Evolutionary conservation across 2,888 invertebrate species (phyloP), one percentile per base, ranked within the genome.

Genomic region (Scaptodrosophila latifasciaeformis): DNA sequence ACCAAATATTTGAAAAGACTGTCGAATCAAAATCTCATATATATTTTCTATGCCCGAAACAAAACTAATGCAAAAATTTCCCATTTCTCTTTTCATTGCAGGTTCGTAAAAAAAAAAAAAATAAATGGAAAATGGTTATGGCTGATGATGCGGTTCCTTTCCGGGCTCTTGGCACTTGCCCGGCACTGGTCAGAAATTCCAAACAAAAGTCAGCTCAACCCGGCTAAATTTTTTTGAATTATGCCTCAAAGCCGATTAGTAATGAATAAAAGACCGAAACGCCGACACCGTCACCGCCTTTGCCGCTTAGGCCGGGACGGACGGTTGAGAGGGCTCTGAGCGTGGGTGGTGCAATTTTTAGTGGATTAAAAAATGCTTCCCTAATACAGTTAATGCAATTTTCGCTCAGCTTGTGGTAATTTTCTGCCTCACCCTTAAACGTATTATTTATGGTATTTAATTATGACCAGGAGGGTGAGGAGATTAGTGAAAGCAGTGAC

Each of bases 231-330:
- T 51, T 37, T 49, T 34, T 52, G 54, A 69, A 65, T 67, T 74
- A 77, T 72, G 78, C 37, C 50, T 44, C 49, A 70, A 78, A 74
- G 63, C 67, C 76, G 74, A 78, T 74, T 78, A 78, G 76, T 59
- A n/a, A n/a, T 53, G 55, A 46, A 53, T 24, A n/a, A n/a, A n/a
- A n/a, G n/a, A n/a, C n/a, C n/a, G n/a, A n/a, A n/a, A n/a, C n/a
- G n/a, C n/a, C n/a, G n/a, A n/a, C n/a, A n/a, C n/a, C n/a, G n/a
- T n/a, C n/a, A n/a, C n/a, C n/a, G n/a, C n/a, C n/a, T n/a, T n/a
- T n/a, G n/a, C n/a, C n/a, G n/a, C n/a, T n/a, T n/a, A n/a, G n/a
- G n/a, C n/a, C n/a, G n/a, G n/a, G 34, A 19, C 55, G 54, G 39
- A 56, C 35, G 44, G 13, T 17, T 34, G 40, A 19, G 54, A n/a